A percentile compares a stretch with the other conserved stretches of the same genome.
phyloP scores from a whole-genome alignment of 2,113 vertebrate species.

The Hyla sarda region DNA sequence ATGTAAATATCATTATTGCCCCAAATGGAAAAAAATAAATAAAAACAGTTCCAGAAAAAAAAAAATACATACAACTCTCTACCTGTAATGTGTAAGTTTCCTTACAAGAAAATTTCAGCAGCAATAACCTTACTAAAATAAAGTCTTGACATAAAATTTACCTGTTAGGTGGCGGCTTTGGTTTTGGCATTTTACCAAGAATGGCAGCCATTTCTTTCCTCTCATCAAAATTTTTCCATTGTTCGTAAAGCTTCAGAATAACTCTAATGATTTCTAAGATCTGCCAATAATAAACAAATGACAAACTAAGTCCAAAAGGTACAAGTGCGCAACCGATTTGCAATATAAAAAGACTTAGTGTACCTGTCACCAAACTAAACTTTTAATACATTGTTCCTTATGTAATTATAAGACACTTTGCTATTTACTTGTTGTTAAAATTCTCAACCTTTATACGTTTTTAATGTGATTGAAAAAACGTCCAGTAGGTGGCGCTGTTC shows the following conservation, averaged over 20 bases:
- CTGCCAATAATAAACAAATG: slow-evolving; percentile 66
- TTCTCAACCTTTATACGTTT: too few relatives aligned
- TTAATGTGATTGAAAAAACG: too few relatives aligned
- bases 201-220: slow-evolving; percentile 96
- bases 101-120: not conserved
- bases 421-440: too few relatives aligned
- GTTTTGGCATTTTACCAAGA: slow-evolving; percentile 98
- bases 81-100: not conserved
- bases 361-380: too few relatives aligned
- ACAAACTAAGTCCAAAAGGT: not conserved
- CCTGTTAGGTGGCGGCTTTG: slow-evolving; percentile 99
- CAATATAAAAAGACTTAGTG: not conserved
- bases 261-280: slow-evolving; percentile 99
- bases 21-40: too few relatives aligned
- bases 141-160: slow-evolving; percentile 65
- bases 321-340: not conserved
- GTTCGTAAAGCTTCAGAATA: slow-evolving; percentile 97
- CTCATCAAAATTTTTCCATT: slow-evolving; percentile 99
- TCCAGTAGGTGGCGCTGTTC: too few relatives aligned
- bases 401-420: too few relatives aligned
- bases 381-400: too few relatives aligned
- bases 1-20: too few relatives aligned
- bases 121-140: not conserved
- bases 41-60: too few relatives aligned
- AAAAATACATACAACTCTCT: too few relatives aligned